Percentiles rank a stretch among this genome's conserved stretches.
These are phyloP conservation scores for Octopus sinensis DNA, from an alignment of 1,140 invertebrate species.

Conservation along the genomic window DNA sequence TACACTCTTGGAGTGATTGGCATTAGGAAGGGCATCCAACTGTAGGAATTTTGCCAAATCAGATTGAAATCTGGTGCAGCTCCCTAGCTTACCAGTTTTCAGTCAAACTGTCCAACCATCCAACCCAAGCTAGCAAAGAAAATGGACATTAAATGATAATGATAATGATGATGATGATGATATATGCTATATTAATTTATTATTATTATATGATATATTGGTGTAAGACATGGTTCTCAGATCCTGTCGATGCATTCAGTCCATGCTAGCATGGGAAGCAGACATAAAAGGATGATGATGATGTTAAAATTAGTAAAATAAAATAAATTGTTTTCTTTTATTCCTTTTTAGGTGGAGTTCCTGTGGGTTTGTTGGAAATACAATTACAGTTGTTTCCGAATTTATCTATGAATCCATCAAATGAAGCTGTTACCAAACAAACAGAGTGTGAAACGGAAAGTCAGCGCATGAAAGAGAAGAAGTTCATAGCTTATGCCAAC, in stretches of 20 bases:
- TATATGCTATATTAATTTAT: not conserved
- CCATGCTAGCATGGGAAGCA: not conserved
- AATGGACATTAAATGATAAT: too few species aligned
- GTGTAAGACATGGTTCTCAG: not conserved
- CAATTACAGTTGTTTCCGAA: conserved; percentile 54
- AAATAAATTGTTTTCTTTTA: not conserved
- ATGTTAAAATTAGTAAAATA: not conserved
- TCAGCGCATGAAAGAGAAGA: conserved; percentile 53
- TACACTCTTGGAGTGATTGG: too few species aligned
- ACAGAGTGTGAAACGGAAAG: conserved; percentile 41
- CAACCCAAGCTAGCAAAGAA: too few species aligned
- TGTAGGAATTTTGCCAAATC: too few species aligned
- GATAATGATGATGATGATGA: too few species aligned
- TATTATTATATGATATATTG: not conserved
- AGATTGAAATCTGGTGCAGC: too few species aligned
- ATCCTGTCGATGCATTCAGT: not conserved
- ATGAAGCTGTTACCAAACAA: conserved; percentile 50
- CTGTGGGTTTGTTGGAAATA: conserved; percentile 55
- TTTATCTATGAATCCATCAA: conserved; percentile 37
- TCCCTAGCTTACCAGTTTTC: too few species aligned
- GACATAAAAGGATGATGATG: not conserved
- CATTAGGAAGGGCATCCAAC: too few species aligned
- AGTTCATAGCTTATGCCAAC: conserved; percentile 58
- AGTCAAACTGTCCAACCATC: too few species aligned
- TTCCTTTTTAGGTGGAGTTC: conserved; percentile 42